These are phyloP conservation scores for Acinonyx jubatus DNA, from an alignment of 2,113 vertebrate genomes.

Conservation along the genomic window DNA sequence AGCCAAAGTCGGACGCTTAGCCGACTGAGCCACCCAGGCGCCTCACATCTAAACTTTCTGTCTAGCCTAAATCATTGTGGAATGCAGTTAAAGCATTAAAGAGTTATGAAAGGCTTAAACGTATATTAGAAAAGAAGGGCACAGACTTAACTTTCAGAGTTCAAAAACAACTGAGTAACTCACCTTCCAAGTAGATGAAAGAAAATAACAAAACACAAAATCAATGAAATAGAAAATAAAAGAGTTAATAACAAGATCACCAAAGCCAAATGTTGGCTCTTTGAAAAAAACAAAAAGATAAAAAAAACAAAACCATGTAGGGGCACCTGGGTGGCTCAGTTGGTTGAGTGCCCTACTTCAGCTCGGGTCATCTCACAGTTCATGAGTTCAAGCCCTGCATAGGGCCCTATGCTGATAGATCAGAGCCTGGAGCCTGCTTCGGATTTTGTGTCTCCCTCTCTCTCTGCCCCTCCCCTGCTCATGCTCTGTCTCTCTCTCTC, in stretches of 20 bases:
- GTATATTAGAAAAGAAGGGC: neutral
- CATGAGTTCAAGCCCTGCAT: too few species aligned
- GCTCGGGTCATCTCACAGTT: too few species aligned
- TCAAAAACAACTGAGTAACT: neutral
- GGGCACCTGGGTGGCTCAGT: too few species aligned
- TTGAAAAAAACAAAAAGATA: neutral
- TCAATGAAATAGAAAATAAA: neutral
- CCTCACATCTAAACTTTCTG: neutral
- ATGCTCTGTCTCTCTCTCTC: too few species aligned
- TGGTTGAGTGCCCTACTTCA: too few species aligned
- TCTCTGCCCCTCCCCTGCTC: too few species aligned
- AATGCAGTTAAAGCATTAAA: neutral
- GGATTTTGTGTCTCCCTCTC: too few species aligned
- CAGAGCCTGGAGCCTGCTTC: too few species aligned
- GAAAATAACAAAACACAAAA: conserved; percentile 8
- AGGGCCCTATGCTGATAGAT: too few species aligned
- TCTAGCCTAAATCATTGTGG: neutral
- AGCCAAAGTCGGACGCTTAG: too few species aligned
- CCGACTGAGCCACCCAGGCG: too few species aligned
- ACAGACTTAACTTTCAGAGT: conserved; percentile 16
- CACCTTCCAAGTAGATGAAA: neutral
- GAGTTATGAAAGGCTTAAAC: neutral
- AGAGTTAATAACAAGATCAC: neutral
- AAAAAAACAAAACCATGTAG: too few species aligned
- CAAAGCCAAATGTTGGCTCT: conserved; percentile 26